Percentiles rank a stretch among this genome's conserved stretches.
Conservation (phyloP, 2,797 vertebrate species). For the Parauchenoglanis ngamensis region DNA sequence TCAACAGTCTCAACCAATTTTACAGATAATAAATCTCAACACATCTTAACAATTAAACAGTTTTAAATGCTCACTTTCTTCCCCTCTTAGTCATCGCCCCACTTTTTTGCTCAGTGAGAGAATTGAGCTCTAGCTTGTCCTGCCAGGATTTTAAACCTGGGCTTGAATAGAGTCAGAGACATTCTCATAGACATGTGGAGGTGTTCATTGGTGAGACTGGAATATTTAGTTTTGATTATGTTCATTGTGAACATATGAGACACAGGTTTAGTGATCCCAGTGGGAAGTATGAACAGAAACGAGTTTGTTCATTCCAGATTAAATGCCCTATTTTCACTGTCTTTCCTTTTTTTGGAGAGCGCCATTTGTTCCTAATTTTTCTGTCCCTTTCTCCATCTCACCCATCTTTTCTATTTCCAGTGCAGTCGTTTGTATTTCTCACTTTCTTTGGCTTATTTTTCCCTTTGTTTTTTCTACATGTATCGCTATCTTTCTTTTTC, state of each 20-base stretch:
- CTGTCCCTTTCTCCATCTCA: too few relatives aligned
- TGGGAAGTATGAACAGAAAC: too few relatives aligned
- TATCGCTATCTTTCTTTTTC: too few relatives aligned
- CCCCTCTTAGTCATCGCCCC: background rate
- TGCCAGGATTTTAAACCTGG: background rate
- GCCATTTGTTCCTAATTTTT: too few relatives aligned
- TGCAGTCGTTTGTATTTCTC: too few relatives aligned
- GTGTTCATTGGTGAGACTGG: background rate
- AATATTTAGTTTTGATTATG: constrained; percentile 5
- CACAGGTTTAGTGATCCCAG: too few relatives aligned
- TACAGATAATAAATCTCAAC: background rate
- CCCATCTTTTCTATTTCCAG: too few relatives aligned
- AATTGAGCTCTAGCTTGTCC: background rate
- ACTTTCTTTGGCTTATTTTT: too few relatives aligned
- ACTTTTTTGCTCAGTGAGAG: constrained; percentile 2
- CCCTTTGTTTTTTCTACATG: too few relatives aligned
- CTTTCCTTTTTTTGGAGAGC: too few relatives aligned
- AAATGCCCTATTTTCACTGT: too few relatives aligned
- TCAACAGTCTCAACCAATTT: background rate
- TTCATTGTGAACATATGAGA: background rate
- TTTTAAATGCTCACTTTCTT: constrained; percentile 4
- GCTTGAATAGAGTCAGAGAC: background rate
- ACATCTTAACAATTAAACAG: background rate
- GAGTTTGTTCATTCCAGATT: too few relatives aligned
- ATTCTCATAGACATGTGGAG: constrained; percentile 14